phyloP scores from a whole-genome alignment of 2,113 vertebrate species.

The Misgurnus mizolepis region DNA sequence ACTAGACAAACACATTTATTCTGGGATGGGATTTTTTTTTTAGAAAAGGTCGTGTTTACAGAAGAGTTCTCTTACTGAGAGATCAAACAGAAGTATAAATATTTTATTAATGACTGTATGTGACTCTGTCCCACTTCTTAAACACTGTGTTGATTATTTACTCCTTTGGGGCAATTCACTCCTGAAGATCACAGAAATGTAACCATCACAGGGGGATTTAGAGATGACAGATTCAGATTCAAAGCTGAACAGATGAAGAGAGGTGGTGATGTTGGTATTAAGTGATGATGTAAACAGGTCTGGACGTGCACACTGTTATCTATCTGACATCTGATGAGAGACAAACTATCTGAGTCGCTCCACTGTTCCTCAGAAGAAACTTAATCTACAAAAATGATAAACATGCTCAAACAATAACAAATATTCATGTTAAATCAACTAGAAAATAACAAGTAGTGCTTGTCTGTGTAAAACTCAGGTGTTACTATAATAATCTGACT shows the following conservation, averaged over 20 bases:
- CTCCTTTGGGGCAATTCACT: slow-evolving; percentile 1
- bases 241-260: neutral
- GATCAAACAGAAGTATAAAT: slow-evolving; percentile 15
- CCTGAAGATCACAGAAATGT: slow-evolving; percentile 27
- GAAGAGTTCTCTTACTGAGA: neutral
- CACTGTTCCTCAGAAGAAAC: slow-evolving; percentile 9
- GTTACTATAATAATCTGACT: no score
- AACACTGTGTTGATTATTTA: slow-evolving; percentile 27
- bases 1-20: slow-evolving; percentile 16
- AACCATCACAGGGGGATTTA: neutral
- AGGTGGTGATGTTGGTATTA: neutral
- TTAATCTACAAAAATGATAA: neutral
- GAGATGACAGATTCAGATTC: neutral
- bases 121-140: slow-evolving; percentile 1
- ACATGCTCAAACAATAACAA: neutral
- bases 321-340: slow-evolving; percentile 32
- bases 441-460: no score
- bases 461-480: no score
- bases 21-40: slow-evolving; percentile 4
- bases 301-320: slow-evolving; percentile 38
- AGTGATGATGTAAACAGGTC: slow-evolving; percentile 34
- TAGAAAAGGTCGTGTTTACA: slow-evolving; percentile 19
- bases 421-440: neutral
- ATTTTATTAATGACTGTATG: neutral
- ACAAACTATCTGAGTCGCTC: neutral